Base-by-base conservation (phyloP, 2,888 invertebrate genomes). In the Hydroisotoma schaefferi region DNA sequence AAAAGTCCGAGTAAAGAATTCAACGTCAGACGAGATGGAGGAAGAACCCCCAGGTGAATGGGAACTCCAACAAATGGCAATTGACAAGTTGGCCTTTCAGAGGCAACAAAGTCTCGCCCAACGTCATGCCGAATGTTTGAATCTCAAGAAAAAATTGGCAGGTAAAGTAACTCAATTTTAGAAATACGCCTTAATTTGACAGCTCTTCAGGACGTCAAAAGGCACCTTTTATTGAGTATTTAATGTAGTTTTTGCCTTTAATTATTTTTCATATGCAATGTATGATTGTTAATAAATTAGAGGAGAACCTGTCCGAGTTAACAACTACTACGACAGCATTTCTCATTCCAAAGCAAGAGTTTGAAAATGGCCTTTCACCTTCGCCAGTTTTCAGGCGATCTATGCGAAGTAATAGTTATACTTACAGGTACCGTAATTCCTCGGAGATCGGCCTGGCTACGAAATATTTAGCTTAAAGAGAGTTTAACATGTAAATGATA, bases 51-150 rank as follows among this genome's bases (percentile, higher is more conserved):
- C 54, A 8, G 46, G 29, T 15, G 28, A 59, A 52, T 46, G 40
- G 28, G 60, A 64, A 40, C 55, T 64, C 51, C 60, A 60, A 22
- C 57, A 60, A 29, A 56, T 57, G 37, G 60, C 64, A 8, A 22
- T 64, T 28, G 60, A 64, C 10, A 57, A 57, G 20, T 33, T 64
- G 49, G 57, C 60, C n/a, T 29, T 23, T 8, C 23, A 40, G 25
- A 48, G 64, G 37, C 53, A 60, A 22, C 57, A 60, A 33, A 55
- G 57, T 28, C 47, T 64, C 25, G 57, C 60, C 22, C 52, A 60
- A 33, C 23, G 56, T 3, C 52, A 60, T 33, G 59, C 52, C n/a
- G 64, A 64, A 33, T 59, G 59, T 25, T 23, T 57, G 1, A 49
- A 57, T 2, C 52, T 64, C 18, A 57, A 60, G 25, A 37, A 55